Percentiles rank a stretch among this genome's conserved stretches.
Evolutionary conservation across 92 coral and sea anemone species (phyloP).

Genomic region (Blastomussa wellsi): DNA sequence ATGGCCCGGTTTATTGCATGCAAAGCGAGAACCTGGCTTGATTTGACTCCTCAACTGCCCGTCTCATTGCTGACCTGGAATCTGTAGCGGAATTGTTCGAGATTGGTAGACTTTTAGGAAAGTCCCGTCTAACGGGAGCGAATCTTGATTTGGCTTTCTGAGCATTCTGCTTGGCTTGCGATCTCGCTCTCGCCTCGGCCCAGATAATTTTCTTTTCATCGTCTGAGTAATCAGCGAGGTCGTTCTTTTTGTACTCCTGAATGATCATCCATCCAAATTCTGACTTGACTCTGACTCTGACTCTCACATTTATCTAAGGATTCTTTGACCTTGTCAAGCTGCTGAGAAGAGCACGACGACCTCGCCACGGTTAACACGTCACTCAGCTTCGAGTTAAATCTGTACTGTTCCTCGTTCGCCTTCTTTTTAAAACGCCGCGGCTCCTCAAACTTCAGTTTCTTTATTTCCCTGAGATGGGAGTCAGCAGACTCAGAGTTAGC

Average conservation of each 20-base stretch:
- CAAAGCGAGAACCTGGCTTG: conserved; percentile 9
- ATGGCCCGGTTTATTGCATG: background rate
- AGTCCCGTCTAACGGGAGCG: too few species aligned
- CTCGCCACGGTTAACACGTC: background rate
- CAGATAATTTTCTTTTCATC: too few species aligned
- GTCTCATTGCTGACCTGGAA: background rate
- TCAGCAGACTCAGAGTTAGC: background rate
- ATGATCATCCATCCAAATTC: too few species aligned
- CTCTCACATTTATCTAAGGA: too few species aligned
- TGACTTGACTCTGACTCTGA: too few species aligned
- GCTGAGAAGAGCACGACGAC: background rate
- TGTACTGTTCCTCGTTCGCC: conserved; percentile 32
- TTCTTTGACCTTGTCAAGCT: background rate
- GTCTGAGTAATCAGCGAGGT: too few species aligned
- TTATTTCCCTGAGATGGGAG: background rate
- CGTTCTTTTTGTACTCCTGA: too few species aligned
- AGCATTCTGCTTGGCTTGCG: too few species aligned
- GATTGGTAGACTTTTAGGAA: too few species aligned
- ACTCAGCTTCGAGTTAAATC: background rate
- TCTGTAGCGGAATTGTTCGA: too few species aligned
- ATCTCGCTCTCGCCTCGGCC: too few species aligned
- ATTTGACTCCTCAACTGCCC: conserved; percentile 18
- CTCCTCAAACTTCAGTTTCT: conserved; percentile 25
- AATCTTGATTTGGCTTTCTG: too few species aligned
- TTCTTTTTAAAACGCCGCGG: conserved; percentile 25